phyloP scores from a whole-genome alignment of 2,113 vertebrate genomes.

The Xenotilapia longispinis region DNA sequence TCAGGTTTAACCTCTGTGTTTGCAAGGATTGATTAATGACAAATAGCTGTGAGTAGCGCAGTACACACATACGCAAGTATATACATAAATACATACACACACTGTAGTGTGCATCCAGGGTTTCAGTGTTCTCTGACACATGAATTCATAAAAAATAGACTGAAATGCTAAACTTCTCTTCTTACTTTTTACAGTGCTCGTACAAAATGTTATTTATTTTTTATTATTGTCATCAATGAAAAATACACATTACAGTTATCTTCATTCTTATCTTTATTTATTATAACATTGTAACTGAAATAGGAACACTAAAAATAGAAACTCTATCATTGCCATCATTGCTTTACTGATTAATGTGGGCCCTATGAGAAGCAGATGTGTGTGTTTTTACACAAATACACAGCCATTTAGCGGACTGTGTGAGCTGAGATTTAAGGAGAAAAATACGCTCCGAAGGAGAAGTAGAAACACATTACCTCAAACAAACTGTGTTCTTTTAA shows the following conservation, averaged over 20 bases:
- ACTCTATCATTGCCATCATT: background rate
- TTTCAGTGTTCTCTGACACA: background rate
- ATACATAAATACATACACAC: background rate
- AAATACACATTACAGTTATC: background rate
- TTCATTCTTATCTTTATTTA: background rate
- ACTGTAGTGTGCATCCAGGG: background rate
- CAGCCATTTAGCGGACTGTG: background rate
- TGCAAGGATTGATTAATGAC: background rate
- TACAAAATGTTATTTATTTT: background rate
- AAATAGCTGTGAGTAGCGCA: background rate
- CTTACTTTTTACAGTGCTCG: background rate
- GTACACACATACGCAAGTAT: background rate
- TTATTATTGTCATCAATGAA: background rate
- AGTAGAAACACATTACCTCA: background rate
- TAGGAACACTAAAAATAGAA: background rate
- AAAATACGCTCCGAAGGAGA: background rate
- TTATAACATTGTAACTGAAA: background rate
- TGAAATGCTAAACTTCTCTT: background rate
- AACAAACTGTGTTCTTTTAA: background rate
- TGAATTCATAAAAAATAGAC: background rate
- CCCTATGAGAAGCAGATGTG: background rate
- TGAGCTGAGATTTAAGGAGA: background rate
- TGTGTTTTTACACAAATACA: background rate
- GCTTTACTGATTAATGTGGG: background rate
- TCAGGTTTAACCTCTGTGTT: background rate